phyloP scores from a whole-genome alignment of 2,888 invertebrate species.

The Nipponacmea schrenckii region DNA sequence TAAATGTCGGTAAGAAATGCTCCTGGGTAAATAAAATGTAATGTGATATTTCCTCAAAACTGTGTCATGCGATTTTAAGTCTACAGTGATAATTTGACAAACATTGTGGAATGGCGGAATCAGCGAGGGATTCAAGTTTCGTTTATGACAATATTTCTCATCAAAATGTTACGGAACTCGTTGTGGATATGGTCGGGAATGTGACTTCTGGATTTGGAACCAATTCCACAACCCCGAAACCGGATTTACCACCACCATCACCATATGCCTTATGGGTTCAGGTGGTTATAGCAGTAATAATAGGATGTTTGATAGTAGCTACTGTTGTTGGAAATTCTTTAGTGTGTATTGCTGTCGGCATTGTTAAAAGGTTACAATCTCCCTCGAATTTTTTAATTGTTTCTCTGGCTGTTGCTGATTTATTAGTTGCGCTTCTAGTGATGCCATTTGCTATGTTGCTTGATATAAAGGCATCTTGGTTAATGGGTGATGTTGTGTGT shows the following conservation, averaged over 20 bases:
- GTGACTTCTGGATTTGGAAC: not conserved
- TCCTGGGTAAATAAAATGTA: not conserved
- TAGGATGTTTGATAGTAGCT: slow-evolving; percentile 64
- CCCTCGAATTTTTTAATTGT: slow-evolving; percentile 69
- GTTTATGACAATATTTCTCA: slow-evolving; percentile 2
- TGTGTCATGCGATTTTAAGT: not conserved
- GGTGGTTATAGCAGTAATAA: slow-evolving; percentile 48
- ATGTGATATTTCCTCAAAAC: not conserved
- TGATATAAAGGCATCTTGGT: slow-evolving; percentile 65
- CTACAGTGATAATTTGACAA: not conserved
- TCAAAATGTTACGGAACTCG: not conserved
- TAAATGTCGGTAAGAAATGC: not conserved
- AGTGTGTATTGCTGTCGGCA: slow-evolving; percentile 71
- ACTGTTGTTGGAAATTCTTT: slow-evolving; percentile 71
- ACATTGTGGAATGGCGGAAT: slow-evolving; percentile 1
- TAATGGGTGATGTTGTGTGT: slow-evolving; percentile 66
- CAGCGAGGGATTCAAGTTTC: not conserved
- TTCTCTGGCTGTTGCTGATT: slow-evolving; percentile 71
- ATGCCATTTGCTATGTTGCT: slow-evolving; percentile 70
- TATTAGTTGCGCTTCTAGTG: slow-evolving; percentile 71
- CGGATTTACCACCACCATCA: slow-evolving; percentile 10
- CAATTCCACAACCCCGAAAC: not conserved
- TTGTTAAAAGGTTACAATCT: slow-evolving; percentile 69
- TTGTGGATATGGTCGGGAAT: not conserved
- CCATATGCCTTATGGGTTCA: slow-evolving; percentile 41